Percentiles rank a stretch among this genome's conserved stretches.
These are phyloP conservation scores for Stichodactyla helianthus DNA, from an alignment of 64 coral and sea anemone species.

Conservation along the genomic window DNA sequence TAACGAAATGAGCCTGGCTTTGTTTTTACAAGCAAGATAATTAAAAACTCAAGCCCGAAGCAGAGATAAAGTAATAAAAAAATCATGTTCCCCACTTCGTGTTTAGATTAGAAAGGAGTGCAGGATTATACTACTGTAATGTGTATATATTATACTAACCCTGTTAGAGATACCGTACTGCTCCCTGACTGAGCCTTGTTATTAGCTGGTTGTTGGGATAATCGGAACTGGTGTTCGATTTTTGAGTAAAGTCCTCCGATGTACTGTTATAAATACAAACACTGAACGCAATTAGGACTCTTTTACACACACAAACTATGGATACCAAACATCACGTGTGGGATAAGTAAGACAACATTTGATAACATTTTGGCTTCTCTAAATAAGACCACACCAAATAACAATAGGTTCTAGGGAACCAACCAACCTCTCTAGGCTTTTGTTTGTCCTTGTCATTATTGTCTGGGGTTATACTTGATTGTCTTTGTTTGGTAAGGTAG, in stretches of 20 bases:
- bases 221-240: slow-evolving; percentile 48
- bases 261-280: slow-evolving; percentile 19
- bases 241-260: slow-evolving; percentile 54
- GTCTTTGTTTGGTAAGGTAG: slow-evolving; percentile 40
- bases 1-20: neutral
- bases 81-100: neutral
- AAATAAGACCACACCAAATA: neutral
- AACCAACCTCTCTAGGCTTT: slow-evolving; percentile 55
- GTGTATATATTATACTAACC: slow-evolving; percentile 10
- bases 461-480: slow-evolving; percentile 25
- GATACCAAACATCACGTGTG: too few relatives aligned
- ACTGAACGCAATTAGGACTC: too few relatives aligned
- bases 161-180: slow-evolving; percentile 18
- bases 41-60: too few relatives aligned
- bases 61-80: too few relatives aligned
- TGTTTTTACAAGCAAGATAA: neutral
- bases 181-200: slow-evolving; percentile 28
- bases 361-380: too few relatives aligned
- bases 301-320: too few relatives aligned
- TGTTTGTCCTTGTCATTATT: slow-evolving; percentile 33
- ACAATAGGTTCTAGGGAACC: neutral
- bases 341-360: too few relatives aligned
- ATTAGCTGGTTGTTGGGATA: slow-evolving; percentile 16
- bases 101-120: too few relatives aligned
- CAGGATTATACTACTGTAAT: too few relatives aligned